These are phyloP conservation scores for Tarsius wallacei DNA, from an alignment of 2,797 vertebrate species.

Conservation along the genomic window DNA sequence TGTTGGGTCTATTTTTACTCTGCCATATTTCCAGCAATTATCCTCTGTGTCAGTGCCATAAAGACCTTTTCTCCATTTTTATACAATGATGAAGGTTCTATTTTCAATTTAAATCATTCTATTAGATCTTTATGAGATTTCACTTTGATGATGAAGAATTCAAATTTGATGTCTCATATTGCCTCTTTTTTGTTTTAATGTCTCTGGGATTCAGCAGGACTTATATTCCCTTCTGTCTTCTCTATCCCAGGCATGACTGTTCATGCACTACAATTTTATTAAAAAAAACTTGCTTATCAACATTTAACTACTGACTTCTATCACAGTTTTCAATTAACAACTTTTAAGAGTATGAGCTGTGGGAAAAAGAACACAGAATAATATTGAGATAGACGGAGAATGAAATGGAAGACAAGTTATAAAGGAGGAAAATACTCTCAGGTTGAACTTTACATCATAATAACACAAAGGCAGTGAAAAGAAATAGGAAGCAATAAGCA, in stretches of 20 bases:
- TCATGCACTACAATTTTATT: background rate
- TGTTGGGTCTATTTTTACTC: conserved; percentile 35
- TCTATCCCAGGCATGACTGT: background rate
- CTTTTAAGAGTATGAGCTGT: background rate
- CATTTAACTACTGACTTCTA: conserved; percentile 46
- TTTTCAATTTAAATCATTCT: conserved; percentile 17
- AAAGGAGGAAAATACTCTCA: conserved; percentile 12
- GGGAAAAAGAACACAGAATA: background rate
- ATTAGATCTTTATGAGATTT: conserved; percentile 39
- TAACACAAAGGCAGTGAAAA: conserved; percentile 39
- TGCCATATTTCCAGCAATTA: conserved; percentile 47
- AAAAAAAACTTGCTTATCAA: conserved; percentile 44
- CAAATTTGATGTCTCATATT: conserved; percentile 12
- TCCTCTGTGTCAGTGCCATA: background rate
- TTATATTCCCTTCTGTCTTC: background rate
- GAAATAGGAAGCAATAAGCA: background rate
- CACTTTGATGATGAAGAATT: conserved; percentile 2
- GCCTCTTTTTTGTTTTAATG: background rate
- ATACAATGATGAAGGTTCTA: background rate
- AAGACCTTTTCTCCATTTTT: conserved; percentile 49
- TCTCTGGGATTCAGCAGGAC: no score
- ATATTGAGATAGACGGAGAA: background rate
- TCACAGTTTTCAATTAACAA: background rate
- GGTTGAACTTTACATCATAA: conserved; percentile 23
- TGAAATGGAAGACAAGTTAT: conserved; percentile 13